Conservation (phyloP, 2,797 vertebrate species). For the Phalloptychus januarius region DNA sequence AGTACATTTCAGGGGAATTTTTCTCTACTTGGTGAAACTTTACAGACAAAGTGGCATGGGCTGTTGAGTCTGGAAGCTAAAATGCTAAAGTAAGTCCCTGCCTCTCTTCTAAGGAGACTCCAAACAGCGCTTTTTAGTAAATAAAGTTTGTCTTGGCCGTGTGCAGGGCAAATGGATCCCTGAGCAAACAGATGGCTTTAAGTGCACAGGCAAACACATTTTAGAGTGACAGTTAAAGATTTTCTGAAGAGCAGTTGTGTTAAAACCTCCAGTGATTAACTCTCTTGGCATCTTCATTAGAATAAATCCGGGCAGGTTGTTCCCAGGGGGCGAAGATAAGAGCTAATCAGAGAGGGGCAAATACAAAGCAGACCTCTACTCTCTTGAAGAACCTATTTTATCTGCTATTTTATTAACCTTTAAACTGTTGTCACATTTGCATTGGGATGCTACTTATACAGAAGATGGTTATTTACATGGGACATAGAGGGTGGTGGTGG, state of each 20-base stretch:
- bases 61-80: background rate
- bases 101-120: background rate
- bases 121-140: slow-evolving; percentile 32
- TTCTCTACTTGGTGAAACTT: slow-evolving; percentile 35
- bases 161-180: slow-evolving; percentile 41
- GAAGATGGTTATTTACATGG: background rate
- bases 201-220: slow-evolving; percentile 5
- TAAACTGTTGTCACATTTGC: background rate
- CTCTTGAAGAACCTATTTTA: background rate
- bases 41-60: slow-evolving; percentile 21
- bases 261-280: background rate
- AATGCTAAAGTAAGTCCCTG: background rate
- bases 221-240: background rate
- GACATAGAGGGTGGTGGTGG: background rate
- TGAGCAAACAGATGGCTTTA: slow-evolving; percentile 13
- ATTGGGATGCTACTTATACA: background rate
- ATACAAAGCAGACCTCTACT: background rate
- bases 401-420: background rate
- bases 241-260: background rate
- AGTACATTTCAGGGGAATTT: slow-evolving; percentile 16
- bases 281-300: background rate
- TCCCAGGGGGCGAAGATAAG: background rate
- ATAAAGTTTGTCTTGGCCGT: slow-evolving; percentile 36
- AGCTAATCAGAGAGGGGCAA: background rate
- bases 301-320: background rate